Conservation (phyloP, 35 echinoderm and acorn worm genomes). For the Antedon bifida region DNA sequence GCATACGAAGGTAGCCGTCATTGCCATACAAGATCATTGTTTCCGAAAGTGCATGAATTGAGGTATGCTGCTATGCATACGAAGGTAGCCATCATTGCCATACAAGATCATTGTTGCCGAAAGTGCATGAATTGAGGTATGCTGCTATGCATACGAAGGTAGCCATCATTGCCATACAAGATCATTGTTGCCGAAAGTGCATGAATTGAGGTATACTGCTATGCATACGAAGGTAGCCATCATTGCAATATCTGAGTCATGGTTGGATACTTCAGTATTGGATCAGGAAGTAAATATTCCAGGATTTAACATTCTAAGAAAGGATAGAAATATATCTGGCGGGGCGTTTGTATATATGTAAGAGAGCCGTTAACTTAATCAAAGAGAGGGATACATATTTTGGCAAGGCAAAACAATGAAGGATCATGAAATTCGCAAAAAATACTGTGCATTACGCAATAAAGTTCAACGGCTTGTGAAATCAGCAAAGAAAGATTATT, state of each 20-base stretch:
- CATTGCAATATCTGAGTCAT: slow-evolving; percentile 2
- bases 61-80: too few species aligned
- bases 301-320: slow-evolving; percentile 1
- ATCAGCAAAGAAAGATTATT: neutral
- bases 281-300: slow-evolving; percentile 9
- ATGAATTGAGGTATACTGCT: neutral
- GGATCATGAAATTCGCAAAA: neutral
- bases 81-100: too few species aligned
- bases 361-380: neutral
- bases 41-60: too few species aligned
- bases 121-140: too few species aligned
- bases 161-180: neutral
- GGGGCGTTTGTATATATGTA: slow-evolving; percentile 13
- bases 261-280: neutral
- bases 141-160: too few species aligned
- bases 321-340: neutral
- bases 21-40: too few species aligned
- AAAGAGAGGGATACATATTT: neutral
- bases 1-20: too few species aligned
- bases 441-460: neutral
- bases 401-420: neutral
- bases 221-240: neutral
- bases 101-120: too few species aligned
- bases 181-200: neutral
- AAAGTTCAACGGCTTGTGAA: neutral